Conservation (phyloP, 2,113 vertebrate species). For the Lipophrys pholis region DNA sequence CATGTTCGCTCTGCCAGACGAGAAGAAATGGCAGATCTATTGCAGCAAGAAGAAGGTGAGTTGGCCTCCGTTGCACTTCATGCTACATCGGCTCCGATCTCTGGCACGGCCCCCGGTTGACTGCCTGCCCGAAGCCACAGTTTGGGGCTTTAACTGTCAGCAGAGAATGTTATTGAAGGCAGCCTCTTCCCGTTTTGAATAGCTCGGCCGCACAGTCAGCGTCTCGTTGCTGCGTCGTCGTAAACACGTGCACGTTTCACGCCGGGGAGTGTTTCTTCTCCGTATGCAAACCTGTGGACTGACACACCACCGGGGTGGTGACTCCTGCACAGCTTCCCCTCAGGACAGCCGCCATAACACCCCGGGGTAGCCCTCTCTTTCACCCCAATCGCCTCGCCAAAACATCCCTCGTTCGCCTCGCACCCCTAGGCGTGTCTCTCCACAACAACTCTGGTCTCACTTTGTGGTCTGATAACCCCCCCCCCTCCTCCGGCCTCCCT, state of each 20-base stretch:
- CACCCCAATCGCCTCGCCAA: slow-evolving; percentile 54
- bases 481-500: background rate
- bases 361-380: slow-evolving; percentile 47
- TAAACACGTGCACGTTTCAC: slow-evolving; percentile 17
- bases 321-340: no score
- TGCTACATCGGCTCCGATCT: slow-evolving; percentile 25
- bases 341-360: no score
- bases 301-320: no score
- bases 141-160: slow-evolving; percentile 43
- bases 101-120: slow-evolving; percentile 55
- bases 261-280: no score
- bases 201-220: slow-evolving; percentile 14
- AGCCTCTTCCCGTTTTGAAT: slow-evolving; percentile 25
- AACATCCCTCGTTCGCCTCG: slow-evolving; percentile 35
- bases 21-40: slow-evolving; percentile 99
- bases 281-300: no score
- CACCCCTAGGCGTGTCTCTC: slow-evolving; percentile 39
- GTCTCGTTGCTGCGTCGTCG: slow-evolving; percentile 44
- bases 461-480: slow-evolving; percentile 56
- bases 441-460: slow-evolving; percentile 56
- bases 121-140: slow-evolving; percentile 45
- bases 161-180: slow-evolving; percentile 38
- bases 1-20: slow-evolving; percentile 95
- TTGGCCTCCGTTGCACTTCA: slow-evolving; percentile 14
- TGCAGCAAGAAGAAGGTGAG: slow-evolving; percentile 99